A percentile compares a stretch with the other conserved stretches of the same genome.
Conservation (phyloP, 1,140 invertebrate genomes). For the Zaprionus kolodkinae region DNA sequence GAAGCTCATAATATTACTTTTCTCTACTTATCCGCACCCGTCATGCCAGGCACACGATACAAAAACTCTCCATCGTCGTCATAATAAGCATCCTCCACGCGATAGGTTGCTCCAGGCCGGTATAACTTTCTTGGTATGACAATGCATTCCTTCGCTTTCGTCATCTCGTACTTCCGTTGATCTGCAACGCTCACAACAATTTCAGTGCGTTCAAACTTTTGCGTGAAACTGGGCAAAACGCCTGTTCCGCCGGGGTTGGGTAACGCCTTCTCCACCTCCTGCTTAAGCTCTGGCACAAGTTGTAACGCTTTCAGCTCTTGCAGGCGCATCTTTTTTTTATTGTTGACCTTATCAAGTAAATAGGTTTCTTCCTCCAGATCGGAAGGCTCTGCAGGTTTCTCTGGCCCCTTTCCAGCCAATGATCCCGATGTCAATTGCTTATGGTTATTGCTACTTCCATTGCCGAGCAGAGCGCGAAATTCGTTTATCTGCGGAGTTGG, state of each 20-base stretch:
- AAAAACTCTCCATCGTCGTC: constrained; percentile 91
- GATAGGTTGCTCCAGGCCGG: constrained; percentile 87
- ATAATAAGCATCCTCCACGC: constrained; percentile 91
- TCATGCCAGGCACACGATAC: constrained; percentile 89
- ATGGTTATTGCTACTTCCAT: constrained; percentile 2
- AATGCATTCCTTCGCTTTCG: constrained; percentile 85
- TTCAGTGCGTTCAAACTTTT: constrained; percentile 83
- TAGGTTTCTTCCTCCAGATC: constrained; percentile 74
- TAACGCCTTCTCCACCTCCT: constrained; percentile 13
- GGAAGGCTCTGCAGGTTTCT: background rate
- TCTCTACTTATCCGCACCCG: constrained; percentile 7
- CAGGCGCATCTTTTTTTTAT: constrained; percentile 70
- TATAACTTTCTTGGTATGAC: constrained; percentile 87
- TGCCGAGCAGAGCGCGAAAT: constrained; percentile 84
- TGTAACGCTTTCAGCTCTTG: constrained; percentile 61
- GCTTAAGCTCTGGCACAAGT: constrained; percentile 8
- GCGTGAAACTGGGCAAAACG: constrained; percentile 46
- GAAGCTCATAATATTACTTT: background rate
- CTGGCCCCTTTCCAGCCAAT: constrained; percentile 8
- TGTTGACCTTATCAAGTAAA: constrained; percentile 70
- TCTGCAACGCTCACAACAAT: constrained; percentile 65
- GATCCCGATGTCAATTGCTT: constrained; percentile 3
- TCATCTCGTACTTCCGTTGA: constrained; percentile 66
- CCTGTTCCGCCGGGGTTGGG: constrained; percentile 69
- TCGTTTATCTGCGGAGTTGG: constrained; percentile 77